Conservation (phyloP, 1,140 invertebrate genomes). For the Hyposmocoma kahamanoa region DNA sequence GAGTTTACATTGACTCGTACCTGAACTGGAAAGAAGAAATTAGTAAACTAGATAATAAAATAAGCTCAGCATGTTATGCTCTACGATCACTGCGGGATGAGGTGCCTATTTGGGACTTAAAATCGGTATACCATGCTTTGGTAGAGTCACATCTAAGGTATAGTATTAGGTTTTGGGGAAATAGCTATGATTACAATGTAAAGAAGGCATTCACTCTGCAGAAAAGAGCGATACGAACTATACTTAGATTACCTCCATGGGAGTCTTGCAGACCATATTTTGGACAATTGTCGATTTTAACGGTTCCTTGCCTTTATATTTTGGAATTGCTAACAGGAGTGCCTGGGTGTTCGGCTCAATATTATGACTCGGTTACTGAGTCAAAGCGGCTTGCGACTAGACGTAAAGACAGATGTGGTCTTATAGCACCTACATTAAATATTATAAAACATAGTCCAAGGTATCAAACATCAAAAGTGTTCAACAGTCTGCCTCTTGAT, state of each 20-base stretch:
- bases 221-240: constrained; percentile 3
- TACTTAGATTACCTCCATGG: background rate
- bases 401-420: background rate
- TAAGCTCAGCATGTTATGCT: too few relatives aligned
- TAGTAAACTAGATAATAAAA: too few relatives aligned
- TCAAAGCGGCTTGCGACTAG: background rate
- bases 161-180: constrained; percentile 5
- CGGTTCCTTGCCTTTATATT: constrained; percentile 2
- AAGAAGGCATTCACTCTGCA: constrained; percentile 2
- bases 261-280: constrained; percentile 4
- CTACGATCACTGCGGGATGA: too few relatives aligned
- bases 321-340: background rate
- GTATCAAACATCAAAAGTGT: too few relatives aligned
- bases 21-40: too few relatives aligned
- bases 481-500: too few relatives aligned
- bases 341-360: background rate
- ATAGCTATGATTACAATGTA: constrained; percentile 4
- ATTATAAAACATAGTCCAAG: background rate
- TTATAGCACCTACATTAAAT: background rate
- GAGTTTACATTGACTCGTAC: too few relatives aligned
- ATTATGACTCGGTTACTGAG: background rate
- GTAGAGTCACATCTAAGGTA: too few relatives aligned
- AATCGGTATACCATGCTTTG: too few relatives aligned
- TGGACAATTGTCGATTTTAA: background rate
- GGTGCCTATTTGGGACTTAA: background rate